Base-by-base conservation (phyloP, 2,888 invertebrate species). In the Digitonthophagus gazella region DNA sequence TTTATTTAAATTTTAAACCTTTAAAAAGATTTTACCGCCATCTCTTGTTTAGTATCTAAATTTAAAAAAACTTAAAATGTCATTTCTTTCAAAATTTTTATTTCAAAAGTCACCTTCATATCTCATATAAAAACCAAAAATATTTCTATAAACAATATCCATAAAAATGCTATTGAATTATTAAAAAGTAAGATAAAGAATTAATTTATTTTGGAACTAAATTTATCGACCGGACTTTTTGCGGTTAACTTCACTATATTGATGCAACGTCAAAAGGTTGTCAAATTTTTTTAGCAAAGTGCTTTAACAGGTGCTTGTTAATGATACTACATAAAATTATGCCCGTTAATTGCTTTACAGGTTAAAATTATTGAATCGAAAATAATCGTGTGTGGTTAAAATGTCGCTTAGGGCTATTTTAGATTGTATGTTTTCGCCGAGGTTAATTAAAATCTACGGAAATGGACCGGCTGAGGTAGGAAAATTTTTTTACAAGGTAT, bases 341-440 rank as follows among this genome's bases (percentile, higher is more conserved):
- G 61, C 61, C n/a, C 16, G n/a, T 8, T 20, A 20, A n/a, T 61
- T 18, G 15, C 6, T 11, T 44, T 11, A 11, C 11, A 44, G 28
- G 28, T 44, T 44, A 8, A 44, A 8, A 61, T 20, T 61, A n/a
- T 6, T 61, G 16, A 14, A 5, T 61, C n/a, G 18, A 18, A 19
- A 19, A 19, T n/a, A 18, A 18, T 14, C 61, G 19, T 20, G n/a
- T 18, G 19, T 18, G 18, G 18, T 11, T 18, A 69, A 65, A 65
- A 65, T 65, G 54, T 58, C 81, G 64, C 80, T 90, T 76, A 86
- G 84, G 79, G 80, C 85, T 71, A 78, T 88, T 72, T 87, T 86
- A 86, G 85, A 87, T 76, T 92, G 90, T 79, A 83, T 91, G 74
- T 88, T 91, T 78, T 87, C 90, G 4, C 93, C 93, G 11, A 87